Percentiles rank a stretch among this genome's conserved stretches.
phyloP scores from a whole-genome alignment of 2,113 vertebrate genomes.

The Amia ocellicauda region DNA sequence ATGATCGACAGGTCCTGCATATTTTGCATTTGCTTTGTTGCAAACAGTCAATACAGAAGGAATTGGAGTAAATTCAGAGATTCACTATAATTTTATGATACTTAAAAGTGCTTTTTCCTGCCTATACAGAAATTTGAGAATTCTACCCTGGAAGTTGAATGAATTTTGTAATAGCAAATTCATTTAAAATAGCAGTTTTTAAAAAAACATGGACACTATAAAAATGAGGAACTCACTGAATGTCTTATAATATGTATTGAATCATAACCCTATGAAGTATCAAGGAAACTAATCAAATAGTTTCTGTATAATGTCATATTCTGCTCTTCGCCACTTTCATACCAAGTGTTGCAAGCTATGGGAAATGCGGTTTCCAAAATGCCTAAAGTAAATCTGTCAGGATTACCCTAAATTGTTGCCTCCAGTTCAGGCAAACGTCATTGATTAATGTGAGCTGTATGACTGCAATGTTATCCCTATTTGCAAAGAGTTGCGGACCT shows the following conservation, averaged over 20 bases:
- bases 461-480: slow-evolving; percentile 1
- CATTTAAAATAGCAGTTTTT: too few species aligned
- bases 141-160: too few species aligned
- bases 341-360: neutral
- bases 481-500: neutral
- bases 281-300: neutral
- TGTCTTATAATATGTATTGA: too few species aligned
- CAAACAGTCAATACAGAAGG: too few species aligned
- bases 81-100: too few species aligned
- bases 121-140: too few species aligned
- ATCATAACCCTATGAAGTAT: neutral
- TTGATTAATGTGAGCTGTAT: slow-evolving; percentile 12
- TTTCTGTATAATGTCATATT: neutral
- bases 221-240: too few species aligned
- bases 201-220: too few species aligned
- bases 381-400: neutral
- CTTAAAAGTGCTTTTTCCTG: too few species aligned
- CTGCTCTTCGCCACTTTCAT: neutral
- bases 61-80: too few species aligned
- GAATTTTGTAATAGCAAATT: too few species aligned
- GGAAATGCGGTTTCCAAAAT: neutral
- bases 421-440: neutral
- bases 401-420: neutral
- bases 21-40: too few species aligned
- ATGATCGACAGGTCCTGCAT: neutral